Evolutionary conservation across 1,140 invertebrate species (phyloP).

Genomic region (Oedothorax gibbosus): DNA sequence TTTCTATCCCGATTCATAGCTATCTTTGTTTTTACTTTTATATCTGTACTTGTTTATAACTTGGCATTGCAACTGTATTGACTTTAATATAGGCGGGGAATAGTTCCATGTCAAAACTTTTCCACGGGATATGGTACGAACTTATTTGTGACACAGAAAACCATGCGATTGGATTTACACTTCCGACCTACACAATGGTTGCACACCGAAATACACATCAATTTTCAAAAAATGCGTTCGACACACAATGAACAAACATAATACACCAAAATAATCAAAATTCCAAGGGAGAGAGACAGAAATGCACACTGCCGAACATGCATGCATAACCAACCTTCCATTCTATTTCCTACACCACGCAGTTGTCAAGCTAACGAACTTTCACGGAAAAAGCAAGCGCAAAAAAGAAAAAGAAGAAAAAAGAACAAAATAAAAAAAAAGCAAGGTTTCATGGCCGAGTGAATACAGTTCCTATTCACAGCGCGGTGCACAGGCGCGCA

Average conservation of each 20-base stretch:
- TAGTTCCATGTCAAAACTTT: too few species aligned
- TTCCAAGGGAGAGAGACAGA: slow-evolving; percentile 3
- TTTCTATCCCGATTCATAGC: too few species aligned
- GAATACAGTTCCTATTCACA: slow-evolving; percentile 61
- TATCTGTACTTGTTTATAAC: too few species aligned
- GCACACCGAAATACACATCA: background rate
- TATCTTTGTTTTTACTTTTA: too few species aligned
- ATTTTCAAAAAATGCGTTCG: background rate
- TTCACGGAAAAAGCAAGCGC: slow-evolving; percentile 56
- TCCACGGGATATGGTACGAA: too few species aligned
- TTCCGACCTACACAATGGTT: background rate
- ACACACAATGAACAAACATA: slow-evolving; percentile 2
- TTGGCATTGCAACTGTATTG: too few species aligned
- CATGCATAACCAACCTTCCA: slow-evolving; percentile 51
- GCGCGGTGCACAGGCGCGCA: slow-evolving; percentile 53
- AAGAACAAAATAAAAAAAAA: slow-evolving; percentile 24
- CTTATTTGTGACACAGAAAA: too few species aligned
- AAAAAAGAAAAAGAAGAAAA: slow-evolving; percentile 43
- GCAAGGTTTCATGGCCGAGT: slow-evolving; percentile 46
- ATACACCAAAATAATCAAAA: slow-evolving; percentile 1
- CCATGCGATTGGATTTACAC: too few species aligned
- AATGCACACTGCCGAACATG: slow-evolving; percentile 25
- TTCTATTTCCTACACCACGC: slow-evolving; percentile 57
- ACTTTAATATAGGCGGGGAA: too few species aligned
- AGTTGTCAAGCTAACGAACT: slow-evolving; percentile 56